These are phyloP conservation scores for Glossophaga mutica DNA, from an alignment of 2,797 vertebrate genomes.

Conservation along the genomic window DNA sequence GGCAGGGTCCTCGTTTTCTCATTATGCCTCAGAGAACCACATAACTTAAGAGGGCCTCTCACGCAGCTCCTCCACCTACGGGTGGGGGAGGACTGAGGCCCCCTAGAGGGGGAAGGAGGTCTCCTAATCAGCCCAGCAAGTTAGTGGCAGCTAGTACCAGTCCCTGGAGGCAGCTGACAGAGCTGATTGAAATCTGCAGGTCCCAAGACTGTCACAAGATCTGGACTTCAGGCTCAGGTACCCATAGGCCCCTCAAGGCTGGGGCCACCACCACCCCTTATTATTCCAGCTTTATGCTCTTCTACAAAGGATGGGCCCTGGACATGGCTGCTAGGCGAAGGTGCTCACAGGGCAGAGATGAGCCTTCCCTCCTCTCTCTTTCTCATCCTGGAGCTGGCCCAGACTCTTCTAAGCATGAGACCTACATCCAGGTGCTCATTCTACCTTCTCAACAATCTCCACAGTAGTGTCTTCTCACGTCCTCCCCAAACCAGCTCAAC, in stretches of 20 bases:
- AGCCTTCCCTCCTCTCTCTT: not conserved
- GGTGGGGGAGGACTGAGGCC: not conserved
- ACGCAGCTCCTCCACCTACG: not conserved
- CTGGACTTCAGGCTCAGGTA: not conserved
- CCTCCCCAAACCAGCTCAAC: not conserved
- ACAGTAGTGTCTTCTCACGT: not conserved
- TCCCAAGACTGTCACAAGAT: conserved; percentile 35
- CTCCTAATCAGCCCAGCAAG: not conserved
- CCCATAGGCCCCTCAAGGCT: not conserved
- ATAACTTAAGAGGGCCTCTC: not conserved
- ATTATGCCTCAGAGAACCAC: not conserved
- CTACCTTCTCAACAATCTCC: not conserved
- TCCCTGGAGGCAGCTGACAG: not conserved
- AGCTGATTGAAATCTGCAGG: conserved; percentile 16
- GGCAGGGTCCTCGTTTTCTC: not conserved
- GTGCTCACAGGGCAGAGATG: not conserved
- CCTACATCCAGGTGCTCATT: not conserved
- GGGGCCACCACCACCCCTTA: not conserved
- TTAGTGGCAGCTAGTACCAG: not conserved
- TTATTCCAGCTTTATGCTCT: not conserved
- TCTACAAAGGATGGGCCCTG: not conserved
- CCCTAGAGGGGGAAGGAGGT: not conserved
- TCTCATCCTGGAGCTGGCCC: not conserved
- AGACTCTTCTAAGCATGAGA: not conserved
- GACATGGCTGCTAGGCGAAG: not conserved